Conservation (phyloP, 2,113 vertebrate genomes). For the Mustela lutreola region DNA sequence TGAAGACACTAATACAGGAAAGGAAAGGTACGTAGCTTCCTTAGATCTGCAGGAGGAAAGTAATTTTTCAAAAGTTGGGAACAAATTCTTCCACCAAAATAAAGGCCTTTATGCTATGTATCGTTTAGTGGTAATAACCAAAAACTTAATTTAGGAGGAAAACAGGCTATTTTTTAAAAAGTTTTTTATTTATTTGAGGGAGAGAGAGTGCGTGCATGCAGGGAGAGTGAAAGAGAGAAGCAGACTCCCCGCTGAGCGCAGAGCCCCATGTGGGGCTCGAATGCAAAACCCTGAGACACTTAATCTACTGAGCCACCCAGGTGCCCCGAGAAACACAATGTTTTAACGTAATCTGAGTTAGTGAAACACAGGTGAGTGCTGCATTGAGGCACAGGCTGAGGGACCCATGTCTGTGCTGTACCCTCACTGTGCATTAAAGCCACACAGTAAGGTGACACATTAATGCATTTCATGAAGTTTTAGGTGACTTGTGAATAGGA, state of each 20-base stretch:
- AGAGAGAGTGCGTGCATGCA: no score
- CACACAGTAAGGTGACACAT: not conserved
- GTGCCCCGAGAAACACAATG: not conserved
- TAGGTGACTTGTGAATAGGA: not conserved
- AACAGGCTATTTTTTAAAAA: not conserved
- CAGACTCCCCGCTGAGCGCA: no score
- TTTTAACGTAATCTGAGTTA: not conserved
- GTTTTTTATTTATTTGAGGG: no score
- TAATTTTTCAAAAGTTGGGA: slow-evolving; percentile 7
- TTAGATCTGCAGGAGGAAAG: not conserved
- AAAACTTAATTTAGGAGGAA: not conserved
- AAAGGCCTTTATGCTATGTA: not conserved
- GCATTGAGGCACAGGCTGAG: not conserved
- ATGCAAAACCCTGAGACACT: no score
- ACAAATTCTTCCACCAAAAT: not conserved
- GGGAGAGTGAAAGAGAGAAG: no score
- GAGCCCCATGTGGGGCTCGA: no score
- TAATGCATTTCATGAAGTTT: not conserved
- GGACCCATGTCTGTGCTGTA: not conserved
- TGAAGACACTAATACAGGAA: not conserved
- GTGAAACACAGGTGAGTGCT: not conserved
- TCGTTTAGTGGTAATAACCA: not conserved
- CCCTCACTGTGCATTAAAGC: not conserved
- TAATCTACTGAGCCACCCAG: no score
- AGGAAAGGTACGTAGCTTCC: not conserved